Conservation (phyloP, 1,140 invertebrate genomes). For the Drosophila parvula region DNA sequence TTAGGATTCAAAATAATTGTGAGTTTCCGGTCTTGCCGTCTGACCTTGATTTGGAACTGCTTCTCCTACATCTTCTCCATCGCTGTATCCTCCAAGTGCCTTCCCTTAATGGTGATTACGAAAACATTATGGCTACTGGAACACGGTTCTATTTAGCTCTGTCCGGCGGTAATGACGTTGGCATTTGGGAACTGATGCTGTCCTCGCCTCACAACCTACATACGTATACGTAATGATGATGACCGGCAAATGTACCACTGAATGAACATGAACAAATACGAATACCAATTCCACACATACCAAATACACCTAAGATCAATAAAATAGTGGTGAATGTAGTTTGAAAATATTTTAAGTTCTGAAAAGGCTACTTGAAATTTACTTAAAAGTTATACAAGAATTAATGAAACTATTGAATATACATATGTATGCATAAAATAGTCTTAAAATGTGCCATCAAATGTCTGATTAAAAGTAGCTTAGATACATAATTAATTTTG, state of each 20-base stretch:
- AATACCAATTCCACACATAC: too few relatives aligned
- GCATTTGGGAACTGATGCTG: constrained; percentile 51
- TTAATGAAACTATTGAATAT: too few relatives aligned
- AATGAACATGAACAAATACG: not conserved
- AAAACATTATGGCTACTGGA: constrained; percentile 52
- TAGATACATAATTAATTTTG: not conserved
- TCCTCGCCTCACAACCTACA: constrained; percentile 45
- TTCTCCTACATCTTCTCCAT: not conserved
- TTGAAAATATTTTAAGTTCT: not conserved
- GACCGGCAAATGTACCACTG: constrained; percentile 47
- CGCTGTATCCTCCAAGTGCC: constrained; percentile 2
- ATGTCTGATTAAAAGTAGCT: not conserved
- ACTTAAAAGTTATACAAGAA: too few relatives aligned
- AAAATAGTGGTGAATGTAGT: not conserved
- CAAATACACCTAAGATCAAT: not conserved
- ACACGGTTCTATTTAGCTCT: constrained; percentile 23
- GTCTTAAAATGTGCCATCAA: not conserved
- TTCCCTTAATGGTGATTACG: constrained; percentile 75
- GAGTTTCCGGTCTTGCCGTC: not conserved
- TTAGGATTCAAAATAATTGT: constrained; percentile 18
- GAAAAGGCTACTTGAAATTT: too few relatives aligned
- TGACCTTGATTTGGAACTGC: constrained; percentile 27
- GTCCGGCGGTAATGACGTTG: constrained; percentile 67
- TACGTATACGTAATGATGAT: constrained; percentile 68
- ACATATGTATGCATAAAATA: too few relatives aligned